A percentile compares a stretch with the other conserved stretches of the same genome.
Conservation (phyloP, 2,888 invertebrate species). For the Fragum sueziense region DNA sequence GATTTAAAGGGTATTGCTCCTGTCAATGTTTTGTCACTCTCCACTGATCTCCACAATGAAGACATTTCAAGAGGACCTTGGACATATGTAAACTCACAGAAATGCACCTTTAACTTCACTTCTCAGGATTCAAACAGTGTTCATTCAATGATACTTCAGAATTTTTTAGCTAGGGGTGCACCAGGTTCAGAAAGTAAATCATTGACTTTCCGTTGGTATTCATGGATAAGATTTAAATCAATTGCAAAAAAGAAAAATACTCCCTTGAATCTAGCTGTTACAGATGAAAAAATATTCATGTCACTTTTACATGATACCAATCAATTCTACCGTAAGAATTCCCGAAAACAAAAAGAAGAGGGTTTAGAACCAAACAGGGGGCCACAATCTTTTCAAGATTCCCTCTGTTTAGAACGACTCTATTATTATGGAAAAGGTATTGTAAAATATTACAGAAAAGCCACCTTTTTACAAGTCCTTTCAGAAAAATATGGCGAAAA, state of each 20-base stretch:
- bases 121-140: too few relatives aligned
- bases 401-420: not conserved
- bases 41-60: too few relatives aligned
- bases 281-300: not conserved
- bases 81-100: too few relatives aligned
- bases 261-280: not conserved
- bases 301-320: not conserved
- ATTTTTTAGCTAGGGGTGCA: too few relatives aligned
- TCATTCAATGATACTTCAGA: too few relatives aligned
- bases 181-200: too few relatives aligned
- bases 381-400: not conserved
- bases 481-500: too few relatives aligned
- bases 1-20: too few relatives aligned
- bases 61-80: too few relatives aligned
- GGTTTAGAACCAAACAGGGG: not conserved
- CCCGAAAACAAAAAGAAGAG: not conserved
- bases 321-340: not conserved
- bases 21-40: too few relatives aligned
- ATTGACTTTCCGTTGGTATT: not conserved
- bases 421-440: not conserved
- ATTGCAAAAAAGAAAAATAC: not conserved
- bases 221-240: not conserved
- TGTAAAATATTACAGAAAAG: not conserved
- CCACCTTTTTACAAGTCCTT: too few relatives aligned
- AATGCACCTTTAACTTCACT: too few relatives aligned